Percentiles rank a stretch among this genome's conserved stretches.
Evolutionary conservation across 2,888 invertebrate genomes (phyloP).

Genomic region (Eulithis testata): DNA sequence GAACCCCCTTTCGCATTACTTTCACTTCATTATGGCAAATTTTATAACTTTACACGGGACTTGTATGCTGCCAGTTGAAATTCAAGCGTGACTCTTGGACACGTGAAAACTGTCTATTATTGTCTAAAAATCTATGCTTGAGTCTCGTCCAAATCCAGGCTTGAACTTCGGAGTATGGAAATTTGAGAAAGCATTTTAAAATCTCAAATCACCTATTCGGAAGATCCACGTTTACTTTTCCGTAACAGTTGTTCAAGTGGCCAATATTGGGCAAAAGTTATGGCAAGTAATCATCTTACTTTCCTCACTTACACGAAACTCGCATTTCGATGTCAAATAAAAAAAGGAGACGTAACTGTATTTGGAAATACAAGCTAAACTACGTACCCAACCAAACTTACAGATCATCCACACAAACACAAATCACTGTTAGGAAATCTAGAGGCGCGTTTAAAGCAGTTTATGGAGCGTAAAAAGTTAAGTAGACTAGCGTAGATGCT

Average conservation of each 20-base stretch:
- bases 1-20: conserved; percentile 25
- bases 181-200: no score
- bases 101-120: no score
- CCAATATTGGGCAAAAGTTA: background rate
- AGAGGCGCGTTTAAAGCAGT: conserved; percentile 21
- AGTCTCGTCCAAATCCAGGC: no score
- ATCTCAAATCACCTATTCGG: no score
- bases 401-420: conserved; percentile 24
- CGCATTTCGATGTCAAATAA: background rate
- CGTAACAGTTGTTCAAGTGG: background rate
- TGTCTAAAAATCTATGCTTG: no score
- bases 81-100: no score
- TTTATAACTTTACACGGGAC: conserved; percentile 2
- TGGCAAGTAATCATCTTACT: background rate
- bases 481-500: conserved; percentile 24
- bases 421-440: conserved; percentile 28
- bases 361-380: background rate
- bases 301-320: background rate
- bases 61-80: no score
- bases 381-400: conserved; percentile 19
- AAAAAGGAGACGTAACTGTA: background rate
- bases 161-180: no score
- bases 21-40: conserved; percentile 22
- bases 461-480: conserved; percentile 33
- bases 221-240: no score